Base-by-base conservation (phyloP, 2,888 invertebrate genomes). In the Apamea anceps region DNA sequence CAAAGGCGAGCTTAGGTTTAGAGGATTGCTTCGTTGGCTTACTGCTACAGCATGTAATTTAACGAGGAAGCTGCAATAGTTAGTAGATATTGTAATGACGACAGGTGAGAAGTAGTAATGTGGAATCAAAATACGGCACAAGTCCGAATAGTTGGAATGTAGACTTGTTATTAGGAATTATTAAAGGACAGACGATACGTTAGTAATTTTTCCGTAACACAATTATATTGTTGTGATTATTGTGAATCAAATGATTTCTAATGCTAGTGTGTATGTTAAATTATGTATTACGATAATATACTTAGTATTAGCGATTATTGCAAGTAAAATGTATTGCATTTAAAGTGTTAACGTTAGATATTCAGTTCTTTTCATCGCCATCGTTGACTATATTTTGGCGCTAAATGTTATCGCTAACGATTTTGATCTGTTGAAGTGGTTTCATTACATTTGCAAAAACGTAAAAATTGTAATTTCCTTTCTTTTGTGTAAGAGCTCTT, bases 241-340 rank as follows among this genome's bases (percentile, higher is more conserved):
- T 93, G 93, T 92, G 92, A 93, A 93, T 93, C 92, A 91, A 93
- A 87, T 89, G 89, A 93, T 93, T 92, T 93, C 86, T 93, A 94
- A 94, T 90, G 88, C 88, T 94, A 94, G 94, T 89, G 90, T 90
- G 90, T 93, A 95, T 93, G 90, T 94, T 92, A 93, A 93, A 94
- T 92, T 93, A 92, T 89, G 91, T 94, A 94, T 92, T 93, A 93
- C 93, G 91, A 93, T 93, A 92, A 91, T 93, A 92, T 90, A 93
- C 85, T 92, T 94, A 94, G 93, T 88, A 85, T 92, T 94, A 95
- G 93, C 91, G 86, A 91, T 91, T 91, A 92, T 90, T 90, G 85
- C 81, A 90, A 92, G 85, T 87, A 89, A 92, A 92, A 87, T 91
- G 91, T 94, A 94, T 92, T 95, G 96, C 96, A 96, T 96, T 96